Evolutionary conservation across 2,113 vertebrate species (phyloP), one percentile per base, ranked within the genome.

Genomic region (Parotia lawesii): DNA sequence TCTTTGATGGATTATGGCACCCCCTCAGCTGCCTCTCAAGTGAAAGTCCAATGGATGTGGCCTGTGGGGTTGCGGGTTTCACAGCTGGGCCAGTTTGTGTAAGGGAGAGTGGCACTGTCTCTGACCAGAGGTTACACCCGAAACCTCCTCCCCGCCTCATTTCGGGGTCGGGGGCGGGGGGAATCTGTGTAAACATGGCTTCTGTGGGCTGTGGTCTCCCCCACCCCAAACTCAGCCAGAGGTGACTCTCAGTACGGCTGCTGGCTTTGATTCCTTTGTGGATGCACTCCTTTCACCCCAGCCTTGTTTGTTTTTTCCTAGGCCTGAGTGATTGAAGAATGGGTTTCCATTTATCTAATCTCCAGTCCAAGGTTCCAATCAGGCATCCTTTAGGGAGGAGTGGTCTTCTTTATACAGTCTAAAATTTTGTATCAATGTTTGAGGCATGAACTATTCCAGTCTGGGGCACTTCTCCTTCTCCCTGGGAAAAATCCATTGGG

Each of bases 131-230:
- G 23, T 35, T 58, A 25, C 4, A 35, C 10, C 22, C 3, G 3
- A 35, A 58, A 58, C 22, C 56, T 58, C n/a, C 22, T 57, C 33
- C 12, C 21, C 3, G 0, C 9, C 21, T 35, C 9, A 0, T 35
- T 58, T 57, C 0, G 14, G 12, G 21, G 47, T 23, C 12, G 7
- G 11, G 18, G 6, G 21, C 2, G 12, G 14, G 13, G 5, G 33
- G 8, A 10, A 17, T 11, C n/a, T 25, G 10, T 58, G 15, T 5
- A 37, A 58, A 37, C 15, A n/a, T 58, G n/a, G 15, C 15, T 58
- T 58, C n/a, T 37, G 57, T 0, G 5, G 15, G 23, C 23, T 37
- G 23, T 17, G n/a, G 15, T 25, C 10, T 58, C 15, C 23, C 23
- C 23, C n/a, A 25, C 23, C 23, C 57, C n/a, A 58, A 37, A 58